phyloP scores from a whole-genome alignment of 1,140 invertebrate genomes.

The Hylyphantes graminicola region DNA sequence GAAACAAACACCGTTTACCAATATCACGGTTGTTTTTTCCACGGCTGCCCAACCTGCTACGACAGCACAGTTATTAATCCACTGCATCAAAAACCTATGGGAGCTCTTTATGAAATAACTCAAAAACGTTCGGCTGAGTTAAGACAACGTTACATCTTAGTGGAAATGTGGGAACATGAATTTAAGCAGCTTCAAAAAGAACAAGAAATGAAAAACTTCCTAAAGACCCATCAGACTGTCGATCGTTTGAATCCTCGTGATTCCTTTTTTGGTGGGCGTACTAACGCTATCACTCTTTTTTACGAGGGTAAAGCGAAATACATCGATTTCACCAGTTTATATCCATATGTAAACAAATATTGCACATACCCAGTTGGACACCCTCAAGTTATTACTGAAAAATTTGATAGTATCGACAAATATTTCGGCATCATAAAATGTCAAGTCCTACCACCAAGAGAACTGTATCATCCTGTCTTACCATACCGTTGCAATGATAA shows the following conservation, averaged over 20 bases:
- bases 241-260: slow-evolving; percentile 7
- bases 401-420: neutral
- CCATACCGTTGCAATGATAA: neutral
- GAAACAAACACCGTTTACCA: slow-evolving; percentile 7
- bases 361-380: neutral
- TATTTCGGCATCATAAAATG: neutral
- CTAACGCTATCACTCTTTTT: neutral
- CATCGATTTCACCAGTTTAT: slow-evolving; percentile 5
- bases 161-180: slow-evolving; percentile 7
- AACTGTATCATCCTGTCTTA: neutral
- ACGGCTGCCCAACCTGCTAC: neutral
- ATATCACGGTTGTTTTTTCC: slow-evolving; percentile 8
- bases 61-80: neutral
- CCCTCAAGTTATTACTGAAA: neutral
- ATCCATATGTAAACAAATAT: slow-evolving; percentile 17
- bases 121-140: neutral
- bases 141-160: neutral
- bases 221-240: neutral
- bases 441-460: neutral
- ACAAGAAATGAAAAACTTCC: neutral
- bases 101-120: neutral
- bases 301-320: neutral
- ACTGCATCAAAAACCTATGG: neutral
- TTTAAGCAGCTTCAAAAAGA: neutral
- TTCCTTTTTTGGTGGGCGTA: slow-evolving; percentile 10